phyloP scores from a whole-genome alignment of 2,113 vertebrate species.

The Alligator sinensis region DNA sequence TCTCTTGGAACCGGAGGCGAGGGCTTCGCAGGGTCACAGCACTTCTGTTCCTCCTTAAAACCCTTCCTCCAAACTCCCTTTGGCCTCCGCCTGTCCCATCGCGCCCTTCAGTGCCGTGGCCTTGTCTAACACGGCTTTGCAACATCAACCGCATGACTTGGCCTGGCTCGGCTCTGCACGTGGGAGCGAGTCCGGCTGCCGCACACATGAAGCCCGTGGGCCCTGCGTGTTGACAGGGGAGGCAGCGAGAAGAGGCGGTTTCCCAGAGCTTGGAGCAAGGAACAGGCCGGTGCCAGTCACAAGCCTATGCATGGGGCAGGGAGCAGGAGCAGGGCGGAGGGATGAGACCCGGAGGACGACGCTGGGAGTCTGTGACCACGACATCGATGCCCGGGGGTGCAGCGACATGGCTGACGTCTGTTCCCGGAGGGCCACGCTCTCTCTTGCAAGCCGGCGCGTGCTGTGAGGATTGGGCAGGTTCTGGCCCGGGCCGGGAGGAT shows the following conservation, averaged over 20 bases:
- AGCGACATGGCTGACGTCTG: no score
- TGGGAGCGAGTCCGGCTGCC: accelerated
- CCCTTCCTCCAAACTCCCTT: neutral
- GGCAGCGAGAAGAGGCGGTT: neutral
- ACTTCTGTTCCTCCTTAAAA: neutral
- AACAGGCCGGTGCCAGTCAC: accelerated
- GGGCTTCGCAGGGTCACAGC: slow-evolving; percentile 1
- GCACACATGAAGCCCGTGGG: accelerated
- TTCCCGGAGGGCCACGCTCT: no score
- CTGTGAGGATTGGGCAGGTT: no score
- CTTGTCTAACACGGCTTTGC: accelerated
- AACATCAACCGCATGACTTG: accelerated
- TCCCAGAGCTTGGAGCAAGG: neutral
- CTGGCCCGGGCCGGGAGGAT: no score
- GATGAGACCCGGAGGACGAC: no score
- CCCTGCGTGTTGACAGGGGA: accelerated
- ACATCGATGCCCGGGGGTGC: no score
- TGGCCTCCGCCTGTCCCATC: neutral
- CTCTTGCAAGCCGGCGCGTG: no score
- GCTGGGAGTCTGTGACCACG: no score
- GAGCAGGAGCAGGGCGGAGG: neutral
- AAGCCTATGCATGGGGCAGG: neutral
- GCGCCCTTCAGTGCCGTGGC: accelerated
- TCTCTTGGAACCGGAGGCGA: neutral
- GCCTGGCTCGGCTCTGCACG: accelerated